phyloP scores from a whole-genome alignment of 1,140 invertebrate genomes.

The Drosophila bifasciata region DNA sequence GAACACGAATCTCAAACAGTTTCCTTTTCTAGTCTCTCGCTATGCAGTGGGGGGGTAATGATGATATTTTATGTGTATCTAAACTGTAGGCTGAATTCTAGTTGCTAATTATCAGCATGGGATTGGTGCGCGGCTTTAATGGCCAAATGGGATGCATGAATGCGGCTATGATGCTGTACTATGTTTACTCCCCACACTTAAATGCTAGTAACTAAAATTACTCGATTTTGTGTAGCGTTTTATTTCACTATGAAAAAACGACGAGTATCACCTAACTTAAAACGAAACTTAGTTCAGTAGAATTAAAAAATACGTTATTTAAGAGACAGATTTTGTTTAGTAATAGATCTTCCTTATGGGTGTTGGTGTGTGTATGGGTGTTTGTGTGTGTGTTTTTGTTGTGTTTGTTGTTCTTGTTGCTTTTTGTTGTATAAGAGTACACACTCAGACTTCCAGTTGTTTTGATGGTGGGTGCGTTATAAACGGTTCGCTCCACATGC shows the following conservation, averaged over 20 bases:
- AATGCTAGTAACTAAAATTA: constrained; percentile 70
- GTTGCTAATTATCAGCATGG: constrained; percentile 39
- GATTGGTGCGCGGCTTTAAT: constrained; percentile 31
- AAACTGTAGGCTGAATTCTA: constrained; percentile 46
- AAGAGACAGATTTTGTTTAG: constrained; percentile 58
- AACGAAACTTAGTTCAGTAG: constrained; percentile 66
- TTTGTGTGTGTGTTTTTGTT: constrained; percentile 44
- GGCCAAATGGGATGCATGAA: constrained; percentile 44
- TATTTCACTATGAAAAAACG: constrained; percentile 68
- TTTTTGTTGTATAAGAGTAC: constrained; percentile 63
- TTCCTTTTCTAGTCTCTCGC: constrained; percentile 26
- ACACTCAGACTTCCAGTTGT: constrained; percentile 84
- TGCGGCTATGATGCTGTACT: constrained; percentile 26
- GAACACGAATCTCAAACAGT: constrained; percentile 44
- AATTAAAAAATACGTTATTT: constrained; percentile 62
- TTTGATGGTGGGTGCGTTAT: constrained; percentile 89
- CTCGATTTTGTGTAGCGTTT: constrained; percentile 60
- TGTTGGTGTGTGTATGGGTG: constrained; percentile 33
- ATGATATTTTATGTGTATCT: constrained; percentile 8
- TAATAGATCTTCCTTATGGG: constrained; percentile 35
- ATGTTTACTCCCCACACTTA: constrained; percentile 23
- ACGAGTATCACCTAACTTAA: constrained; percentile 71
- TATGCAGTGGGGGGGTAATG: constrained; percentile 1
- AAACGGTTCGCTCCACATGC: constrained; percentile 99
- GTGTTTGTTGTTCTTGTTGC: constrained; percentile 41